A percentile compares a stretch with the other conserved stretches of the same genome.
phyloP scores from a whole-genome alignment of 2,113 vertebrate genomes.

The Phodopus roborovskii region DNA sequence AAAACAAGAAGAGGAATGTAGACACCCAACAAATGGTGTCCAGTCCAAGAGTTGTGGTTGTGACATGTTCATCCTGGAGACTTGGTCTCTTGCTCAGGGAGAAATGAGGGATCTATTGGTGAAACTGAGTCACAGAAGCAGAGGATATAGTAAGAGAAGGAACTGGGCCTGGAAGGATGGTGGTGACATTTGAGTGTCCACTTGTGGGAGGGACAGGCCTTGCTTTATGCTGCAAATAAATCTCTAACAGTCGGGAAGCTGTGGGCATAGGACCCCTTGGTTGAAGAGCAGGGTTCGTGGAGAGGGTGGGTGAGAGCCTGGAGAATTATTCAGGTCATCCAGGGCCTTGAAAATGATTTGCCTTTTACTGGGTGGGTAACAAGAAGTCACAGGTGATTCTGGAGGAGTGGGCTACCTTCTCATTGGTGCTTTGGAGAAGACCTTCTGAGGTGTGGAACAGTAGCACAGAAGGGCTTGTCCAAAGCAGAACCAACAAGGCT shows the following conservation, averaged over 20 bases:
- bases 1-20: not conserved
- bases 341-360: not conserved
- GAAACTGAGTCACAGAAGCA: not conserved
- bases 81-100: not conserved
- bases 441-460: not conserved
- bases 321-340: not conserved
- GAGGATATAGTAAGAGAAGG: fast-evolving
- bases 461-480: not conserved
- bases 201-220: not conserved
- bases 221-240: too few relatives aligned
- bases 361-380: not conserved
- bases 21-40: not conserved
- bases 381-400: not conserved
- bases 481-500: not conserved
- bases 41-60: not conserved
- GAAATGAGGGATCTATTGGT: not conserved
- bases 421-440: not conserved
- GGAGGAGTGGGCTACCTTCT: not conserved
- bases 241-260: not conserved
- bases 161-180: not conserved
- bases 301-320: not conserved
- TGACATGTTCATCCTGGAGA: not conserved
- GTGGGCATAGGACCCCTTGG: fast-evolving
- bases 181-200: not conserved
- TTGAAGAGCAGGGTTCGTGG: not conserved